Base-by-base conservation (phyloP, 2,113 vertebrate genomes). In the Ptychochromis oligacanthus region DNA sequence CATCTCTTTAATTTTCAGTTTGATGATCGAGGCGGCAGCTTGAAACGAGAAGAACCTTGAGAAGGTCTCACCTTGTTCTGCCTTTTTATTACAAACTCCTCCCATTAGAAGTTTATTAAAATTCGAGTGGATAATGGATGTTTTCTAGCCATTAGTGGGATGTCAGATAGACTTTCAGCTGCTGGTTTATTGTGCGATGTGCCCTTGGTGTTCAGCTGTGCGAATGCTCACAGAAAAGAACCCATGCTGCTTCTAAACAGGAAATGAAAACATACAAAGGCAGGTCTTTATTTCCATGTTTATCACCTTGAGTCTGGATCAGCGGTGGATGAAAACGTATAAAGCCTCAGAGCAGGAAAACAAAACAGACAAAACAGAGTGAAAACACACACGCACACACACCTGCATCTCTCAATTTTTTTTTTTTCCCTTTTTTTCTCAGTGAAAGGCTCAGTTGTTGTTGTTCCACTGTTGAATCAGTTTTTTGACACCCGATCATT, bases 221-320 rank as follows among this genome's bases (percentile, higher is more conserved):
- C 7, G 57, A 79, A 70, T 4, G 52, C 54, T 82, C 5, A 3
- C 76, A 59, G 86, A 87, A 77, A 88, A 59, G 79, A 72, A 59
- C 46, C 43, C 2, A 54, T 1, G 18, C 20, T 20, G 52, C 72
- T 22, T 77, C 76, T 64, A 26, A 83, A 79, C 58, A 75, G 88
- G 77, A 85, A 89, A 87, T 87, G 82, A 85, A 93, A 89, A 87
- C 78, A 74, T 22, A 87, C 89, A 91, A 88, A 90, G 81, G 74
- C 70, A 13, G 58, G 43, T 83, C 88, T 89, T 90, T 88, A 88
- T 90, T 85, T 84, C 82, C 79, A 81, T 92, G 91, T 90, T 91
- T 87, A 90, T 93, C 91, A 91, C 90, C 88, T 91, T 89, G 87
- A 93, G 80, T 91, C 82, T 54, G 76, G 80, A 87, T 87, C 83